Evolutionary conservation across 2,888 invertebrate species (phyloP).

Genomic region (Acanthoscelides obtectus): DNA sequence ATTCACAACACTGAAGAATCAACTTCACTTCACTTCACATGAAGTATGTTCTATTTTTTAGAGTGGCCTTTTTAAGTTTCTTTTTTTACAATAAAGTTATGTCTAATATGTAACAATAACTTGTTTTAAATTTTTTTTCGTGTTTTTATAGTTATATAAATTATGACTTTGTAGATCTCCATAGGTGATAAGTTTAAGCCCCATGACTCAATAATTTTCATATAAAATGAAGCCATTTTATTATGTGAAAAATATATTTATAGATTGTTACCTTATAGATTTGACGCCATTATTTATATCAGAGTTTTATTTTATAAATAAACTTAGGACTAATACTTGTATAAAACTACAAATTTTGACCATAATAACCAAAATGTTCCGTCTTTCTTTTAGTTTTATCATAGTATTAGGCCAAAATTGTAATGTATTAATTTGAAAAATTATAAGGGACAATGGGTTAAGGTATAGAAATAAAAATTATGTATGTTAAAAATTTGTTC

Average conservation of each 20-base stretch:
- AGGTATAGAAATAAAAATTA: constrained; percentile 11
- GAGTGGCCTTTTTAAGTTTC: background rate
- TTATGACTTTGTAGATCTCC: constrained; percentile 29
- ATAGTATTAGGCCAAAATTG: background rate
- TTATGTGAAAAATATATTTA: constrained; percentile 5
- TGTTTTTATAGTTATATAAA: constrained; percentile 17
- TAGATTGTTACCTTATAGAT: constrained; percentile 15
- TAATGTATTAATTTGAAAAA: background rate
- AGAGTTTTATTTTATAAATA: constrained; percentile 3
- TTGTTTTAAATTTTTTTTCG: constrained; percentile 3
- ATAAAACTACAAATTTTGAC: background rate
- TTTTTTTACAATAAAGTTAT: background rate
- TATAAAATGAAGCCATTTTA: background rate
- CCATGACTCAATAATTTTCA: background rate
- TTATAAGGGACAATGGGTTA: constrained; percentile 20
- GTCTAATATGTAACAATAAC: background rate
- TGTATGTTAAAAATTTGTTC: constrained; percentile 23
- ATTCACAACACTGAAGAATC: background rate
- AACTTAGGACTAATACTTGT: background rate
- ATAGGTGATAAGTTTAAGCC: constrained; percentile 18
- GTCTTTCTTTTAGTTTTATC: background rate
- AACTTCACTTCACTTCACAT: background rate
- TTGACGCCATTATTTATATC: constrained; percentile 14
- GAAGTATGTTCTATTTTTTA: background rate
- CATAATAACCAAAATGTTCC: background rate